Conservation (phyloP, 2,113 vertebrate genomes). For the Serinus canaria region DNA sequence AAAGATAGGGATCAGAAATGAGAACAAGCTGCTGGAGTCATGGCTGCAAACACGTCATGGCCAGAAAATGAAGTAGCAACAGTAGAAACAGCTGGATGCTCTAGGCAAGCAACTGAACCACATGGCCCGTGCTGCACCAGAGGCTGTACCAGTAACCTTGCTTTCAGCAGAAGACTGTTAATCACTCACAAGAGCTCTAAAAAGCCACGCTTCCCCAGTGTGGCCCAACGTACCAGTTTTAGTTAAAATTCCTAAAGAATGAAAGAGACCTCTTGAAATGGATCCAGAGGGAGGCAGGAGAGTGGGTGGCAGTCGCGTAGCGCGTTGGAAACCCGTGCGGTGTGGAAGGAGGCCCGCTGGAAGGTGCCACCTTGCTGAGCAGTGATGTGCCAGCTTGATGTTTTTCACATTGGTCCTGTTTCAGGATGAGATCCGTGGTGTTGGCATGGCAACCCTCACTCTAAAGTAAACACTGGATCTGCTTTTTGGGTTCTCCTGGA, state of each 20-base stretch:
- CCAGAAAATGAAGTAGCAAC: not conserved
- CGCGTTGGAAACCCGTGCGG: fast-evolving
- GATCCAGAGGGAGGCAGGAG: not conserved
- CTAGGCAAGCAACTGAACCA: not conserved
- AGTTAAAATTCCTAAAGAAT: not conserved
- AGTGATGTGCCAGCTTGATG: not conserved
- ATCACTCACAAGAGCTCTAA: not conserved
- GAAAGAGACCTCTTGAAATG: not conserved
- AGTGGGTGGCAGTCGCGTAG: not conserved
- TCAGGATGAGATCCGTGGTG: not conserved
- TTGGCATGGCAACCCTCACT: conserved; percentile 1
- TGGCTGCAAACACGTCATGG: not conserved
- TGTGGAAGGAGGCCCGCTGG: not conserved
- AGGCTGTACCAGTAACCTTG: not conserved
- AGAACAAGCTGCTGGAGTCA: not conserved
- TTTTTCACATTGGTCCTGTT: not conserved
- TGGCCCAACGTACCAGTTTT: not conserved
- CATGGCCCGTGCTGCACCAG: not conserved
- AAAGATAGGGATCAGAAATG: not conserved
- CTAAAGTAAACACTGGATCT: not conserved
- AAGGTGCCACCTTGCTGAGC: not conserved
- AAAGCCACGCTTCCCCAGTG: not conserved
- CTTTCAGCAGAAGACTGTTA: not conserved
- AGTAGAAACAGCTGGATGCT: not conserved
- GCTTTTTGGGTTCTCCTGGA: not conserved